Evolutionary conservation across 37 sponge, comb jelly and placozoan genomes (phyloP), one percentile per base, ranked within the genome.

Genomic region (Dysidea cf. avara): DNA sequence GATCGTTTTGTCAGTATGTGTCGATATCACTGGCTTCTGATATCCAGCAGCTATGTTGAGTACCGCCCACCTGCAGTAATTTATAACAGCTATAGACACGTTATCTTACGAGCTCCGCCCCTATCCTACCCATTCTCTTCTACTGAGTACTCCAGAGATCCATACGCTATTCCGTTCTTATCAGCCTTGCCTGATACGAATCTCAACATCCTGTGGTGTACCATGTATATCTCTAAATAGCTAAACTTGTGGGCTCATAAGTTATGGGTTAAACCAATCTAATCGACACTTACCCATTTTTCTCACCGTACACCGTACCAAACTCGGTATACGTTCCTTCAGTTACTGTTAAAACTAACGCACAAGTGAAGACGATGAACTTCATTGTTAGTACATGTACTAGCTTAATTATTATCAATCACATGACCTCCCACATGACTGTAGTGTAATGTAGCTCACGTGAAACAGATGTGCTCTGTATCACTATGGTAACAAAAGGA

Each of bases 111-210:
- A n/a, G n/a, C n/a, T n/a, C n/a, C n/a, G n/a, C 33, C n/a, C 35
- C 3, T 18, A 14, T 62, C 80, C 0, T 20, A 79, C 80, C 80
- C 80, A 32, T 46, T 79, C 31, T 64, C 58, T 28, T 81, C 55
- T 7, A 72, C 60, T 37, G 77, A 26, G 11, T 62, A 26, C 26
- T 83, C 24, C 35, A 52, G 70, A 6, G 54, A 55, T 34, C 77
- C 84, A 54, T 62, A 76, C 2, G 77, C 84, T 43, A 56, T 71
- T 3, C 71, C 84, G 16, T 64, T 61, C 28, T 75, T 68, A 21
- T 74, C 83, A 7, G 33, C 53, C 5, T 36, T 39, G 6, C 76
- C 83, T 34, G 69, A n/a, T 18, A 58, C 35, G 37, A 61, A 30
- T 16, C 18, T 17, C 32, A 75, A 49, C 33, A 14, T 13, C 22